These are phyloP conservation scores for Temnothorax nylanderi DNA, from an alignment of 1,140 invertebrate species.

Conservation along the genomic window DNA sequence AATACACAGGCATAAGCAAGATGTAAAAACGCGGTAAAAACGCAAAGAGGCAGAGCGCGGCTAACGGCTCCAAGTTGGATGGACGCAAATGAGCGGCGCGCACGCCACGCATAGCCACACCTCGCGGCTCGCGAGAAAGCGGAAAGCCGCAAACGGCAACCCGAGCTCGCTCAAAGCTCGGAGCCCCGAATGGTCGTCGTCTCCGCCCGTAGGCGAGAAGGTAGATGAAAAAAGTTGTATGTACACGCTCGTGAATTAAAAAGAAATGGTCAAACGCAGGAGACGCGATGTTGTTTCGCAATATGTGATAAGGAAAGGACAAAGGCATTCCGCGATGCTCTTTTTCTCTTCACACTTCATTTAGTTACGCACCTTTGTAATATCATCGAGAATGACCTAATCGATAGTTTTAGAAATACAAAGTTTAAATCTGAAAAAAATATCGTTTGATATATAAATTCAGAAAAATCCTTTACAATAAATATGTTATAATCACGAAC, in stretches of 20 bases:
- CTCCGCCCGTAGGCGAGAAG: not conserved
- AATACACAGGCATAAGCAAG: conserved; percentile 47
- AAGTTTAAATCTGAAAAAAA: not conserved
- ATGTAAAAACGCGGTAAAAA: conserved; percentile 46
- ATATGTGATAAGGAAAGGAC: conserved; percentile 33
- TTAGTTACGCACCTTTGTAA: not conserved
- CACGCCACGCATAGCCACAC: conserved; percentile 64
- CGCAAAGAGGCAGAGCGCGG: conserved; percentile 37
- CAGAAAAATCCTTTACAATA: not conserved
- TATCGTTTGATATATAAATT: not conserved
- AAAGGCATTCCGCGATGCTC: conserved; percentile 12
- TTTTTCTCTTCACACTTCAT: not conserved
- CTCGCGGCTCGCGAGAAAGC: conserved; percentile 50
- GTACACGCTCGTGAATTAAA: not conserved
- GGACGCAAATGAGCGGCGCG: conserved; percentile 66
- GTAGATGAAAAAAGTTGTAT: conserved; percentile 10
- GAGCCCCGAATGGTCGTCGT: conserved; percentile 18
- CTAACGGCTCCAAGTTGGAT: conserved; percentile 53
- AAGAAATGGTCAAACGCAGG: conserved; percentile 49
- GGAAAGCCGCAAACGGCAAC: conserved; percentile 58
- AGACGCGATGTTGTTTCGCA: conserved; percentile 13
- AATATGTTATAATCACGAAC: not conserved
- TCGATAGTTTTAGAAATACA: not conserved
- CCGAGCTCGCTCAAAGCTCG: conserved; percentile 41
- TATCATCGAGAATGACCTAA: not conserved